phyloP scores from a whole-genome alignment of 2,797 vertebrate species.

The Menidia menidia region DNA sequence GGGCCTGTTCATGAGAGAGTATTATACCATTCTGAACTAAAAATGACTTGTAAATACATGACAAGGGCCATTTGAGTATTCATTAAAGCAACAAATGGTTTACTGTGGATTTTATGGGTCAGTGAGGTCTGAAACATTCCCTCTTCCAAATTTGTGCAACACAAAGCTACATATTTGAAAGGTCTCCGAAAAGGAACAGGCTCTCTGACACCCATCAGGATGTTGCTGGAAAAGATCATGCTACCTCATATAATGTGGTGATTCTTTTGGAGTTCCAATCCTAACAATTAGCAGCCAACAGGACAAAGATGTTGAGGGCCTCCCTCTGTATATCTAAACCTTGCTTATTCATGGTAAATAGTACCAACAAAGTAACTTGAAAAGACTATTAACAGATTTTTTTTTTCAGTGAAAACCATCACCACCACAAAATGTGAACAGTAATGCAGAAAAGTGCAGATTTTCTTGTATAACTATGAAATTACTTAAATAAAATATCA shows the following conservation, averaged over 20 bases:
- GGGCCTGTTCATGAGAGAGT: constrained; percentile 11
- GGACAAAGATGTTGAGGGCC: constrained; percentile 43
- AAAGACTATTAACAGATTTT: background rate
- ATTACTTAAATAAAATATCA: constrained; percentile 20
- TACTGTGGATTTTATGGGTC: background rate
- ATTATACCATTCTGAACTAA: constrained; percentile 24
- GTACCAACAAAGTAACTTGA: constrained; percentile 10
- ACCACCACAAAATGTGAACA: background rate
- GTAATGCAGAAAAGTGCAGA: constrained; percentile 11
- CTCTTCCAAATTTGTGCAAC: constrained; percentile 7
- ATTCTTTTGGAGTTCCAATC: constrained; percentile 51
- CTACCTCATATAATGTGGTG: constrained; percentile 24
- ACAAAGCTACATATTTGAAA: background rate
- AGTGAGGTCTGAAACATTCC: background rate
- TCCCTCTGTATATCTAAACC: constrained; percentile 37
- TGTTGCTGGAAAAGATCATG: constrained; percentile 16
- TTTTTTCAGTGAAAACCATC: background rate
- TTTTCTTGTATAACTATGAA: constrained; percentile 12
- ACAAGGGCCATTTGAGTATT: constrained; percentile 13
- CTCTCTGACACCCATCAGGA: background rate
- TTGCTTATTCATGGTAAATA: constrained; percentile 12
- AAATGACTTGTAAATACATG: constrained; percentile 9
- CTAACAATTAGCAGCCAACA: constrained; percentile 31
- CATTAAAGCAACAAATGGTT: constrained; percentile 14
- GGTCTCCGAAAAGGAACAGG: background rate